These are phyloP conservation scores for Hoplodrina ambigua DNA, from an alignment of 2,888 invertebrate genomes.

Conservation along the genomic window DNA sequence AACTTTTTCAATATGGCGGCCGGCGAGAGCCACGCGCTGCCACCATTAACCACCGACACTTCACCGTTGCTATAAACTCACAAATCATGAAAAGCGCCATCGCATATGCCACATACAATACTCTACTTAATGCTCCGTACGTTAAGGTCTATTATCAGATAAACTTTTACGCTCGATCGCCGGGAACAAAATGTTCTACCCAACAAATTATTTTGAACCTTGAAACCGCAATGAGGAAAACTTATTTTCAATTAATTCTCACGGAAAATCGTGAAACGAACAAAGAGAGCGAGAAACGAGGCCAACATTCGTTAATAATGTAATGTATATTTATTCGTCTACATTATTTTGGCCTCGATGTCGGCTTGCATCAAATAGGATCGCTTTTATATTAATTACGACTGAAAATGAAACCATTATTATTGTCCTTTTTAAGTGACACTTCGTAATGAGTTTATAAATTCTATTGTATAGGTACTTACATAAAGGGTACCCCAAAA, in stretches of 20 bases:
- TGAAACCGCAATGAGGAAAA: constrained; percentile 81
- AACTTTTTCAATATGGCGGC: constrained; percentile 90
- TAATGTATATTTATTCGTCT: constrained; percentile 90
- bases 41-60: constrained; percentile 90
- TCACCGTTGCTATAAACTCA: constrained; percentile 91
- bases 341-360: constrained; percentile 85
- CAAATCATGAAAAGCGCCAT: constrained; percentile 90
- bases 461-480: constrained; percentile 34
- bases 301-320: constrained; percentile 91
- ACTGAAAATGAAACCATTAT: constrained; percentile 68
- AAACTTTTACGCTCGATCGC: constrained; percentile 72
- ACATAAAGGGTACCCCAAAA: constrained; percentile 20
- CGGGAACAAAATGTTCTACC: constrained; percentile 79
- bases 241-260: constrained; percentile 84
- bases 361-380: constrained; percentile 80
- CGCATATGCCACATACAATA: constrained; percentile 71
- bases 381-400: constrained; percentile 78
- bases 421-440: constrained; percentile 63
- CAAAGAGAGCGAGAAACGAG: constrained; percentile 90
- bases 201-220: constrained; percentile 87
- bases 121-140: constrained; percentile 67
- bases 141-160: constrained; percentile 75
- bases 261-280: constrained; percentile 86
- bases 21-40: constrained; percentile 87
- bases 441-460: constrained; percentile 61